Conservation (phyloP, 1,140 invertebrate species). For the Maconellicoccus hirsutus region DNA sequence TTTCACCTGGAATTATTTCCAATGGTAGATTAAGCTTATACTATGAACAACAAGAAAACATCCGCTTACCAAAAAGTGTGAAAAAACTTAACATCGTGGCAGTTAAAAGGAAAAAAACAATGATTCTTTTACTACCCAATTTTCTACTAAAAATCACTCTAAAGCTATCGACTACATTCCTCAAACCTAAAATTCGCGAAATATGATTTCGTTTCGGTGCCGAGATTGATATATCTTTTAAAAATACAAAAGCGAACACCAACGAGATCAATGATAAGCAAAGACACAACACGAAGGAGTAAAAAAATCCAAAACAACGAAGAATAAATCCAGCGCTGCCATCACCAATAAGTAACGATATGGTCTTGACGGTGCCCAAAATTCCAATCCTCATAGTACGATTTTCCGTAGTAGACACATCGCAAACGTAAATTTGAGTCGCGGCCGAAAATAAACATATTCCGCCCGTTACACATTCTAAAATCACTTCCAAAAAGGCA, state of each 20-base stretch:
- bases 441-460: slow-evolving; percentile 35
- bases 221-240: too few relatives aligned
- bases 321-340: slow-evolving; percentile 26
- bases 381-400: slow-evolving; percentile 36
- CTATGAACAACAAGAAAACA: too few relatives aligned
- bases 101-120: background rate
- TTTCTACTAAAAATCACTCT: background rate
- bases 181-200: too few relatives aligned
- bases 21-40: too few relatives aligned
- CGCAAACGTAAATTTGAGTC: slow-evolving; percentile 37
- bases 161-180: too few relatives aligned
- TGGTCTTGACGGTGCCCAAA: slow-evolving; percentile 25
- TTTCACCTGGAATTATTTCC: slow-evolving; percentile 29
- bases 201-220: too few relatives aligned
- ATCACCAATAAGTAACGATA: slow-evolving; percentile 25
- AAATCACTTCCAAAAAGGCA: slow-evolving; percentile 35
- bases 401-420: slow-evolving; percentile 32
- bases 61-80: background rate
- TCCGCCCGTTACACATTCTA: slow-evolving; percentile 35
- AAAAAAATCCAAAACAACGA: slow-evolving; percentile 25
- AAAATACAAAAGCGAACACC: too few relatives aligned
- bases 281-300: slow-evolving; percentile 10
- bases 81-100: background rate
- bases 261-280: too few relatives aligned
- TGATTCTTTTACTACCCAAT: slow-evolving; percentile 4